Evolutionary conservation across 2,797 vertebrate genomes (phyloP).

Genomic region (Tapera naevia): DNA sequence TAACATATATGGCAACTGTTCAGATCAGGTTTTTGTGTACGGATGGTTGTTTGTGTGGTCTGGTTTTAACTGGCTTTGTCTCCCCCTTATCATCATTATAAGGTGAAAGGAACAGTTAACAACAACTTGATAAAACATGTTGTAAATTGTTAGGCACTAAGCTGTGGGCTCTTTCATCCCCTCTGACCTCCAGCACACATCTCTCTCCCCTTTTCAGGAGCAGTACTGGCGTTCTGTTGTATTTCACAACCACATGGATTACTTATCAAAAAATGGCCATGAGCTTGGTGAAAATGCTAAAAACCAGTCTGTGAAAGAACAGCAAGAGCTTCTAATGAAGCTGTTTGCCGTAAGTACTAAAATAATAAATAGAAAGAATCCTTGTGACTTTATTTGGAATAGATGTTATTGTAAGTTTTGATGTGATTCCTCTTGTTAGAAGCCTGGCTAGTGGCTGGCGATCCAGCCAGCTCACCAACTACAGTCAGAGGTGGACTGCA

Average conservation of each 20-base stretch:
- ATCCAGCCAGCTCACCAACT: neutral
- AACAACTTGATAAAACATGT: neutral
- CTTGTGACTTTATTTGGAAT: neutral
- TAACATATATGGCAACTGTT: neutral
- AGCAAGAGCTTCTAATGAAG: slow-evolving; percentile 96
- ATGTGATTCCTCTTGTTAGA: neutral
- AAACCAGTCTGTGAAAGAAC: slow-evolving; percentile 84
- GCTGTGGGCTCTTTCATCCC: neutral
- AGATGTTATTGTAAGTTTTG: neutral
- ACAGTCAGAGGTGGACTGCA: neutral
- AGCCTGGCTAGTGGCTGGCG: neutral
- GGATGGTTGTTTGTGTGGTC: neutral
- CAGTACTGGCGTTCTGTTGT: slow-evolving; percentile 91
- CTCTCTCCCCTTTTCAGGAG: slow-evolving; percentile 78
- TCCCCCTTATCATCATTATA: neutral
- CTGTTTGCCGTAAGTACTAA: slow-evolving; percentile 92
- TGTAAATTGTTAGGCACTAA: neutral
- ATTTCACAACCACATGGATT: slow-evolving; percentile 87
- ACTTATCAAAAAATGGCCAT: slow-evolving; percentile 89
- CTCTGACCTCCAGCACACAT: neutral
- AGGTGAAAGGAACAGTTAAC: neutral
- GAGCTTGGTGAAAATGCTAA: slow-evolving; percentile 83
- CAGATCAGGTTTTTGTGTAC: neutral
- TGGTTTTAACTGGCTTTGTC: neutral
- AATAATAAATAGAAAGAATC: neutral